Percentiles rank a stretch among this genome's conserved stretches.
Evolutionary conservation across 1,140 invertebrate genomes (phyloP).

Genomic region (Magallana angulata): DNA sequence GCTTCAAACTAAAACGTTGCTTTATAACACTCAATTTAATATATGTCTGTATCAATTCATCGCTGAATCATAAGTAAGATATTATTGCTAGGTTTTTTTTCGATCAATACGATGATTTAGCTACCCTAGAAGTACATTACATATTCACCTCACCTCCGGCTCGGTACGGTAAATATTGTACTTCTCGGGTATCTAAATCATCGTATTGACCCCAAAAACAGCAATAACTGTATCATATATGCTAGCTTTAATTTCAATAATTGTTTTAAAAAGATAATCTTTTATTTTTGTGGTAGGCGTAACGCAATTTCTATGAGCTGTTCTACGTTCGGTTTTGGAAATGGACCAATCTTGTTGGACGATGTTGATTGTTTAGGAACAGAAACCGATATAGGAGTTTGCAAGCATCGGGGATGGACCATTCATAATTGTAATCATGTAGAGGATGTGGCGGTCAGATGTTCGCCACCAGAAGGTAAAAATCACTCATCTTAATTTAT

Average conservation of each 20-base stretch:
- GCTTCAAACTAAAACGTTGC: no score
- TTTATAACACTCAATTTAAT: no score
- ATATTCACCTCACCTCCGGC: no score
- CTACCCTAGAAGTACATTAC: no score
- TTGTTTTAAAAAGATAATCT: not conserved
- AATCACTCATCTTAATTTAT: not conserved
- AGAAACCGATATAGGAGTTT: constrained; percentile 61
- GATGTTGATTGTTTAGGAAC: constrained; percentile 67
- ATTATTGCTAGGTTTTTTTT: no score
- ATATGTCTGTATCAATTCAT: no score
- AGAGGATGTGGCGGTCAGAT: constrained; percentile 30
- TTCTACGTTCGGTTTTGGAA: constrained; percentile 42
- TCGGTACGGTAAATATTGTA: no score
- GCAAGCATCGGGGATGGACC: constrained; percentile 44
- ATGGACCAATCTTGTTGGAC: constrained; percentile 66
- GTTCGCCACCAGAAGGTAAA: not conserved
- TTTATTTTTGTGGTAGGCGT: not conserved
- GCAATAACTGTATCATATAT: not conserved
- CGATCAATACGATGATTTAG: no score
- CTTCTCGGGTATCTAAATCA: no score
- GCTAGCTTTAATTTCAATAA: not conserved
- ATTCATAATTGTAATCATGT: constrained; percentile 36
- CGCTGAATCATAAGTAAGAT: no score
- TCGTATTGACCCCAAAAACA: no score
- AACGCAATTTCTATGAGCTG: not conserved